phyloP scores from a whole-genome alignment of 2,797 vertebrate species.

The Lepus townsendii region DNA sequence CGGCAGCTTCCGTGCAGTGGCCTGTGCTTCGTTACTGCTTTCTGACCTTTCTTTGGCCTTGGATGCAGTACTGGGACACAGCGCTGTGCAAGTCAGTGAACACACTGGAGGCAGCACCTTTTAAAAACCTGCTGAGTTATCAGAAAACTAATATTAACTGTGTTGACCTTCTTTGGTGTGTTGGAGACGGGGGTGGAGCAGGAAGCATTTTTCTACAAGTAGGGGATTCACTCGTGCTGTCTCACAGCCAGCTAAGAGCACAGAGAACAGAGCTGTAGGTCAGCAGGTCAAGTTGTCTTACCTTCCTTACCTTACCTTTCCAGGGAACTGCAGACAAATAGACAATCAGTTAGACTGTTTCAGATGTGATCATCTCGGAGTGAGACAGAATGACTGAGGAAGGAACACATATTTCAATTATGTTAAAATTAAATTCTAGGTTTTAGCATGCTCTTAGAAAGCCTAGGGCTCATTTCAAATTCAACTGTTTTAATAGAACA shows the following conservation, averaged over 20 bases:
- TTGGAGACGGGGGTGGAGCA: neutral
- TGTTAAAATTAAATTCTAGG: neutral
- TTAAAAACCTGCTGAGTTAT: neutral
- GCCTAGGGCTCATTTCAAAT: neutral
- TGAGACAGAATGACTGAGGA: neutral
- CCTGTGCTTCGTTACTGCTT: neutral
- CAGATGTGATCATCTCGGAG: neutral
- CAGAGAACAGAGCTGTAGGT: neutral
- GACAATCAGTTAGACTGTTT: neutral
- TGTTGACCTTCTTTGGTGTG: neutral
- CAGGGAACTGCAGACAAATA: neutral
- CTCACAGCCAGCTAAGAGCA: neutral
- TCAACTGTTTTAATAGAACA: neutral
- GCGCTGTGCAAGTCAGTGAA: neutral
- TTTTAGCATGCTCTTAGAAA: neutral
- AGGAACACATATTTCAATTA: neutral
- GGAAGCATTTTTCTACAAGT: neutral
- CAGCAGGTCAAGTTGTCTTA: too few species aligned
- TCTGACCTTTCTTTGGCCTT: neutral
- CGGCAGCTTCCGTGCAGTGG: neutral
- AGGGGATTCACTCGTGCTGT: rapidly evolving
- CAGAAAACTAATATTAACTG: neutral
- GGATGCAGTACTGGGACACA: neutral
- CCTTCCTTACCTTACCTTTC: neutral
- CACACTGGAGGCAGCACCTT: neutral